Conservation (phyloP, 2,113 vertebrate species). For the Aramus guarauna region DNA sequence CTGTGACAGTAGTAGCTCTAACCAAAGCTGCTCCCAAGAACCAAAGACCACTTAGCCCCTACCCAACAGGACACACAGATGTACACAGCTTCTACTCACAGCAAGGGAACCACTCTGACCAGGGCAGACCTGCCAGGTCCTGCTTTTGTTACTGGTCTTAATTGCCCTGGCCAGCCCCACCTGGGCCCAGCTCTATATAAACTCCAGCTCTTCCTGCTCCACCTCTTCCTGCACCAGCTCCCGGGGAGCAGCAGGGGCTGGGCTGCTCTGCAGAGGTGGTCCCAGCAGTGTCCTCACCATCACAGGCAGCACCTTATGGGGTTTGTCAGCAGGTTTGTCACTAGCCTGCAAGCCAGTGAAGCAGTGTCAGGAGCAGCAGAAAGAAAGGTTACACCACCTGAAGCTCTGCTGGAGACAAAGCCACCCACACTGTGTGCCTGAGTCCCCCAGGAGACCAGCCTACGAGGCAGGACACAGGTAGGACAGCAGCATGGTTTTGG, state of each 20-base stretch:
- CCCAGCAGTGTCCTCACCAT: accelerated
- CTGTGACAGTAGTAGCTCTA: not conserved
- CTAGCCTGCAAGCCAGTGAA: accelerated
- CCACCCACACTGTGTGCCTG: accelerated
- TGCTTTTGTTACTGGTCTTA: not conserved
- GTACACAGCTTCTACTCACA: no score
- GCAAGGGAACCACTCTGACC: no score
- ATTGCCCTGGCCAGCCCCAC: not conserved
- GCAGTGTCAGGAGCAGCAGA: accelerated
- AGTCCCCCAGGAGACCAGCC: no score
- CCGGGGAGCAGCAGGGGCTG: accelerated
- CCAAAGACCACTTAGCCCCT: accelerated
- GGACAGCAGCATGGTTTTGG: accelerated
- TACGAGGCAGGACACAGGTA: accelerated
- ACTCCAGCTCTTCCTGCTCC: accelerated
- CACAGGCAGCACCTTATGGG: accelerated
- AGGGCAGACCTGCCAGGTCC: accelerated
- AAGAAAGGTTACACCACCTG: accelerated
- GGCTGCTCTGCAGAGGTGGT: accelerated
- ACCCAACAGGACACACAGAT: accelerated
- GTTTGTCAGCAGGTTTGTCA: not conserved
- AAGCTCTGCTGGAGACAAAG: accelerated
- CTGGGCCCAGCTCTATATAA: not conserved
- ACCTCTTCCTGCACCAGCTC: accelerated
- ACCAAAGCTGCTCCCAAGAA: accelerated